Base-by-base conservation (phyloP, 37 sponge, comb jelly and placozoan species). In the Haliclona indistincta region DNA sequence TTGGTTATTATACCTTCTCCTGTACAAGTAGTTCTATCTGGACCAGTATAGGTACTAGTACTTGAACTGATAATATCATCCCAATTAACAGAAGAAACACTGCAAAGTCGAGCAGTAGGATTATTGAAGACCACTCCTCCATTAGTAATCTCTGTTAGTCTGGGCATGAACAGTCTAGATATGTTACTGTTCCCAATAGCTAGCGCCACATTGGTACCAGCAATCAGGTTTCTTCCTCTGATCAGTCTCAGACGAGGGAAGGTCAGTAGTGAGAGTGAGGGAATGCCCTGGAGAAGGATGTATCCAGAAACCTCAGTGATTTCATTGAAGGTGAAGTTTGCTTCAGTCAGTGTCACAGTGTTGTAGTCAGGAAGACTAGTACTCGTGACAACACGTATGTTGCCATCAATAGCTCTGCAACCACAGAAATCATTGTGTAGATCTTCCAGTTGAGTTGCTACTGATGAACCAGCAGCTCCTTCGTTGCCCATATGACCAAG, bases 221-320 rank as follows among this genome's bases (percentile, higher is more conserved):
- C 13, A n/a, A 8, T 6, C 25, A 58, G 25, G 0, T 47, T 35
- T 0, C 54, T 45, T 10, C 84, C 89, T 42, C 89, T 56, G 28
- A 89, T 83, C 37, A 83, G 65, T 4, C 73, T 58, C 10, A 89
- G 56, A 29, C 79, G 78, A 35, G 89, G 89, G 11, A 89, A 69
- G 23, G 77, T 70, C 22, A 88, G 62, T 7, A 53, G 56, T 28
- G 43, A n/a, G 32, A 54, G 28, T 17, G 36, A 1, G 19, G 69
- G 64, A 33, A 89, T 56, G 26, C 58, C 68, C 8, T 41, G 4
- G 26, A 89, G 51, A 11, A 4, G 6, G 8, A 89, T 17, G 3
- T 28, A 67, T 6, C 67, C 89, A 51, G 49, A 40, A 25, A 89
- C 69, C 44, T 89, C 71, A 63, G 74, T 62, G 49, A 89, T 40